Conservation (phyloP, 2,888 invertebrate species). For the Atethmia centrago region DNA sequence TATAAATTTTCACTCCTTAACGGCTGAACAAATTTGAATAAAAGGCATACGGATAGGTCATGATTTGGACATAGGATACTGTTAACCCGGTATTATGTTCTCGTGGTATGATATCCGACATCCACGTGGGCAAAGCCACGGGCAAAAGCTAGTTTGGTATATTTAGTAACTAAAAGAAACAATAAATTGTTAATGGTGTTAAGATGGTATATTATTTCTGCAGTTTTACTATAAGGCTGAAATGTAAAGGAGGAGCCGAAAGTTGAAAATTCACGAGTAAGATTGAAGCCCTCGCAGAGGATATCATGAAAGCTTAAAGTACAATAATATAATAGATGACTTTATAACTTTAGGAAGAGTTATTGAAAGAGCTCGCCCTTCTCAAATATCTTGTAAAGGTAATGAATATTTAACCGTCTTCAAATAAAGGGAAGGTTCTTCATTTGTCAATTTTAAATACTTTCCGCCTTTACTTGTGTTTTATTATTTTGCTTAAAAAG, state of each 20-base stretch:
- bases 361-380: constrained; percentile 39
- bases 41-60: too few relatives aligned
- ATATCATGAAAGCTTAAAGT: constrained; percentile 20
- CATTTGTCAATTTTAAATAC: constrained; percentile 32
- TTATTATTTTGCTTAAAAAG: constrained; percentile 1
- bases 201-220: not conserved
- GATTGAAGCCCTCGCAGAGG: constrained; percentile 5
- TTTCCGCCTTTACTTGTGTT: constrained; percentile 9
- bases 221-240: not conserved
- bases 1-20: too few relatives aligned
- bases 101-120: too few relatives aligned
- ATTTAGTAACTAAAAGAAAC: not conserved
- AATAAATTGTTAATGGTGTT: not conserved
- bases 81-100: too few relatives aligned
- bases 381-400: constrained; percentile 37
- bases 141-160: not conserved
- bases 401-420: constrained; percentile 27
- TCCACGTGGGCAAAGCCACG: too few relatives aligned
- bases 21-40: too few relatives aligned
- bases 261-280: constrained; percentile 24
- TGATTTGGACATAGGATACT: too few relatives aligned
- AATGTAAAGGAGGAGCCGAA: not conserved
- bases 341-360: constrained; percentile 47
- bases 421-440: constrained; percentile 23
- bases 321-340: constrained; percentile 37